Conservation (phyloP, 2,113 vertebrate species). For the Apteryx mantelli region DNA sequence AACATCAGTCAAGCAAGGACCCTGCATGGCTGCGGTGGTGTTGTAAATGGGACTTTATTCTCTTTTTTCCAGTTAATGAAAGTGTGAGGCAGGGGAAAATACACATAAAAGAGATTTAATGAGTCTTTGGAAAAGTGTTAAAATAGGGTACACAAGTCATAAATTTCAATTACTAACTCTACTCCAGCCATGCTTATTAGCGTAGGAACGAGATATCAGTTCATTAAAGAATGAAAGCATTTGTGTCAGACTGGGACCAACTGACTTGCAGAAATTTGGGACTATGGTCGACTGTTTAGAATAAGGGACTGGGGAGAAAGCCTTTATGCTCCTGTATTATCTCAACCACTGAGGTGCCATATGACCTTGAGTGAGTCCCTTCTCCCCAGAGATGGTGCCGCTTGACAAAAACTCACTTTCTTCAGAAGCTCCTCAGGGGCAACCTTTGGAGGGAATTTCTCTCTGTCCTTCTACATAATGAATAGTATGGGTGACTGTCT, state of each 20-base stretch:
- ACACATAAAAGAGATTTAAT: conserved; percentile 81
- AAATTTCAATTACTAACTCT: conserved; percentile 77
- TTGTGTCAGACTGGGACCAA: not conserved
- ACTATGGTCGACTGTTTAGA: not conserved
- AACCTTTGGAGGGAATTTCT: not conserved
- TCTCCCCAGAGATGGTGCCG: not conserved
- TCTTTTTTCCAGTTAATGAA: conserved; percentile 77
- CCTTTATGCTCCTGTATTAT: not conserved
- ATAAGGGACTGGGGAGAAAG: not conserved
- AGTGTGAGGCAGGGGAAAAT: conserved; percentile 70
- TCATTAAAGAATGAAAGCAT: conserved; percentile 40
- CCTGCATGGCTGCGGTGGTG: conserved; percentile 25
- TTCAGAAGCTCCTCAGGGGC: not conserved
- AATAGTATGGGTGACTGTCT: not conserved
- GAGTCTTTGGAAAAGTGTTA: conserved; percentile 76
- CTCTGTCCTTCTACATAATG: not conserved
- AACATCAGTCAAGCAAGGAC: conserved; percentile 67
- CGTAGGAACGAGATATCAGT: conserved; percentile 42
- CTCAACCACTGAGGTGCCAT: not conserved
- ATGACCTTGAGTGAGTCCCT: not conserved
- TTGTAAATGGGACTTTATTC: conserved; percentile 71
- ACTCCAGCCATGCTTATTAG: conserved; percentile 59
- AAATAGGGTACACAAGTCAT: conserved; percentile 73
- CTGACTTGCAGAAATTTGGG: conserved; percentile 10
- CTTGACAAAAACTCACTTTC: not conserved